Percentiles rank a stretch among this genome's conserved stretches.
phyloP scores from a whole-genome alignment of 2,888 invertebrate species.

The Uropetala carovei region DNA sequence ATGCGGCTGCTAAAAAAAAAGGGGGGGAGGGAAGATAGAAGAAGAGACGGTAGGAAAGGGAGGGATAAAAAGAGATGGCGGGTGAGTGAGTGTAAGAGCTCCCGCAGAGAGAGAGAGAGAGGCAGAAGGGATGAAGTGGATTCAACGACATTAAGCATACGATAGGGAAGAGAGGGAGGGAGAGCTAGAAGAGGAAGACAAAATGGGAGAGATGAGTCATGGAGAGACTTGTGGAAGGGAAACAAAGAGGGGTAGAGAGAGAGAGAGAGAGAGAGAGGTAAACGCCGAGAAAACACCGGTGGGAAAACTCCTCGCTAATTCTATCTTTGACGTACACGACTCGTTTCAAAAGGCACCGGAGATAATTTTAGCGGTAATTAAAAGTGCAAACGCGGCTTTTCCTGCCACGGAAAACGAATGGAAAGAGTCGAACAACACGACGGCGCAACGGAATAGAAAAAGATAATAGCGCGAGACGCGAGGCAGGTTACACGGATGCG shows the following conservation, averaged over 20 bases:
- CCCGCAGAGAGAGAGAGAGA: background rate
- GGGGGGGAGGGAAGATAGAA: background rate
- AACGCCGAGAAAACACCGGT: too few species aligned
- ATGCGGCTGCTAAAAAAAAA: background rate
- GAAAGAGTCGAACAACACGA: too few species aligned
- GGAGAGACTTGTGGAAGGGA: background rate
- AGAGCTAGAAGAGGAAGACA: background rate
- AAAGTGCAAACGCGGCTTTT: too few species aligned
- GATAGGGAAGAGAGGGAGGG: background rate
- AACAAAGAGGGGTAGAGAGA: background rate
- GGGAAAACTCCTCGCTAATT: background rate
- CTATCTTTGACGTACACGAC: background rate
- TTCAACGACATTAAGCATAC: background rate
- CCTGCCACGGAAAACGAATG: too few species aligned
- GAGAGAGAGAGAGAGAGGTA: background rate
- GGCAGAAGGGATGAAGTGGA: background rate
- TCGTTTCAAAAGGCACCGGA: background rate
- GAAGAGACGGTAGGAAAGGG: background rate
- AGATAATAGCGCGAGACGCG: too few species aligned
- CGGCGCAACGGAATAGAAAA: too few species aligned
- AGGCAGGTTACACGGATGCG: too few species aligned
- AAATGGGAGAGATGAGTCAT: background rate
- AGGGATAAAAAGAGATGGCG: background rate
- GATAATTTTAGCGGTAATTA: background rate
- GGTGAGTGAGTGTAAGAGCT: background rate